Evolutionary conservation across 2,888 invertebrate species (phyloP).

Genomic region (Epirrhoe tristata): DNA sequence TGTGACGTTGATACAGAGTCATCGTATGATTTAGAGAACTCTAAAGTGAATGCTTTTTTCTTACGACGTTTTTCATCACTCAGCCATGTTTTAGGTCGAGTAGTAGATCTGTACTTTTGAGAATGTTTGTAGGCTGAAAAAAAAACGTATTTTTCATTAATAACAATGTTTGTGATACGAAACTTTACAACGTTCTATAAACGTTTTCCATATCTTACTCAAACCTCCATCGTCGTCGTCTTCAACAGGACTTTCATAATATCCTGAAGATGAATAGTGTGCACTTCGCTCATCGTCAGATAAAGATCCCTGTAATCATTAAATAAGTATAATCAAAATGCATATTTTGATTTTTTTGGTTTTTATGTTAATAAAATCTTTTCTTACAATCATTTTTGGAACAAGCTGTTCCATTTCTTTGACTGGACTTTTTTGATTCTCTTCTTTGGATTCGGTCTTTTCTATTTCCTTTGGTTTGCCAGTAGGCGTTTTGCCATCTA

Average conservation of each 20-base stretch:
- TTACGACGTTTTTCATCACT: slow-evolving; percentile 90
- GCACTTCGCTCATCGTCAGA: slow-evolving; percentile 90
- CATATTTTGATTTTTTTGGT: not conserved
- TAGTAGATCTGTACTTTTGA: slow-evolving; percentile 76
- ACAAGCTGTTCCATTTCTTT: slow-evolving; percentile 69
- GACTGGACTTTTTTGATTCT: slow-evolving; percentile 55
- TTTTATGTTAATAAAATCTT: not conserved
- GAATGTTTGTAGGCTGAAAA: slow-evolving; percentile 80
- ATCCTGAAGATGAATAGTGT: slow-evolving; percentile 90
- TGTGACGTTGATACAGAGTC: slow-evolving; percentile 82
- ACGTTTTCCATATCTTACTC: slow-evolving; percentile 61
- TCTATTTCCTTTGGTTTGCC: slow-evolving; percentile 65
- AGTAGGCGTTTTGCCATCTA: slow-evolving; percentile 60
- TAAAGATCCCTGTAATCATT: slow-evolving; percentile 80
- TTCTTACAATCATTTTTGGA: slow-evolving; percentile 74
- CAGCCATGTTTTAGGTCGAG: slow-evolving; percentile 84
- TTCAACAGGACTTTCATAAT: slow-evolving; percentile 90
- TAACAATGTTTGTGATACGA: not conserved
- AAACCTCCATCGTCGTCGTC: slow-evolving; percentile 86
- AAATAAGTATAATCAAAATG: not conserved
- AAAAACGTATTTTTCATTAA: slow-evolving; percentile 22
- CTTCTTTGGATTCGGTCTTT: slow-evolving; percentile 60
- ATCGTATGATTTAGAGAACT: slow-evolving; percentile 87
- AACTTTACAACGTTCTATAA: slow-evolving; percentile 30
- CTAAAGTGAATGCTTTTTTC: slow-evolving; percentile 91